Evolutionary conservation across 2,113 vertebrate genomes (phyloP).

Genomic region (Tinamus guttatus): DNA sequence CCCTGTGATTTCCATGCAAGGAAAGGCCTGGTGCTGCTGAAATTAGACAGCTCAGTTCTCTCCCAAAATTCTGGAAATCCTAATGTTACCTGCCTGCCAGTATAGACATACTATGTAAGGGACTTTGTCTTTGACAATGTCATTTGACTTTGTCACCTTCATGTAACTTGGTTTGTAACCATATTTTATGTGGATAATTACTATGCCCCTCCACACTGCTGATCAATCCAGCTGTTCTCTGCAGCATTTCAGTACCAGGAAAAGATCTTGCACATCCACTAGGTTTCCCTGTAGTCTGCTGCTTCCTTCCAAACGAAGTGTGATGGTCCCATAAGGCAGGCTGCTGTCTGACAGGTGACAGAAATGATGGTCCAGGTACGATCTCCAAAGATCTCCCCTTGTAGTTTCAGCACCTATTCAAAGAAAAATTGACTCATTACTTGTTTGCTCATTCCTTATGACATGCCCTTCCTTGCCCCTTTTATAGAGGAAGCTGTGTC

Average conservation of each 20-base stretch:
- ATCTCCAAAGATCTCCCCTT: background rate
- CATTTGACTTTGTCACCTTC: background rate
- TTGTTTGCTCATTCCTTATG: background rate
- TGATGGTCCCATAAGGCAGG: background rate
- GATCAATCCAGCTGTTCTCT: background rate
- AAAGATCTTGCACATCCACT: background rate
- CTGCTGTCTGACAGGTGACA: background rate
- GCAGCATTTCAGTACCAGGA: background rate
- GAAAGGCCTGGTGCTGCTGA: background rate
- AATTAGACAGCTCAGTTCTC: background rate
- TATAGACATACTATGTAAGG: background rate
- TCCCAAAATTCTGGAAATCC: background rate
- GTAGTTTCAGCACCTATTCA: background rate
- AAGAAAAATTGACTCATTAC: background rate
- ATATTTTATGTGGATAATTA: rapidly evolving
- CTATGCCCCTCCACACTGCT: background rate
- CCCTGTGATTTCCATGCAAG: background rate
- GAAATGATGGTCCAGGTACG: background rate
- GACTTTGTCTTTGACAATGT: background rate
- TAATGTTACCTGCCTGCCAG: background rate
- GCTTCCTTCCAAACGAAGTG: background rate
- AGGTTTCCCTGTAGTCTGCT: background rate
- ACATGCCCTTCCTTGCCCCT: background rate
- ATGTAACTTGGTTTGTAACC: background rate
- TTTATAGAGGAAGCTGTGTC: background rate